Evolutionary conservation across 2,797 vertebrate genomes (phyloP), one percentile per base, ranked within the genome.

Genomic region (Coreius guichenoti): DNA sequence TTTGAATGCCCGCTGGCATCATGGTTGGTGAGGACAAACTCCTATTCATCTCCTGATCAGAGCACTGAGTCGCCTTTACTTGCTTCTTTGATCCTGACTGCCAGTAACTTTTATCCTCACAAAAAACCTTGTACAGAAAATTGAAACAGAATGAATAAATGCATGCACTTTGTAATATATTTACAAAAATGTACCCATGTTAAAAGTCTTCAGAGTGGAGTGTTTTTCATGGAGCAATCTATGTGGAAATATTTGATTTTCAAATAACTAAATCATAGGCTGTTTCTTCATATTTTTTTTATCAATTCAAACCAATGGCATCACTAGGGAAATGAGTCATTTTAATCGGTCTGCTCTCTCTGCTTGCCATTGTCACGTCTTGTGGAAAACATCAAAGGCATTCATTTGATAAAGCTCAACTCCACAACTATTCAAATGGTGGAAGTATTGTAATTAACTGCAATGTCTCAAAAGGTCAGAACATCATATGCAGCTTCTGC

Each of bases 291-390:
- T 9, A n/a, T 5, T 7, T 26, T 23, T 9, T 63, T 45, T 58
- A 29, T 29, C 19, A 80, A 16, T 68, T 68, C 36, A 29, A 58
- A 19, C 5, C 8, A 72, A 23, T 16, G 65, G 4, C 68, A 33
- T 63, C 39, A 49, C 72, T 21, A 1, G 21, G 21, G 70, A 75
- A 65, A 74, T 39, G 81, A 83, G 58, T 75, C 81, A 75, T 65
- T 82, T 82, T 74, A 82, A 83, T 67, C 39, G 58, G 58, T 65
- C 70, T 26, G 70, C 23, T 61, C 6, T 82, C 19, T 36, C 65
- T 43, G 67, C 17, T 26, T 43, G 51, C 31, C 68, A 16, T 23
- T 72, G 51, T 54, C 47, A 26, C 26, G 31, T 82, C 69, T 13
- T 70, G 31, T 36, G 19, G 13, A 80, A 65, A 80, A 68, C 33